Conservation (phyloP, 23 tunicate genomes). For the Trididemnum nubilum region DNA sequence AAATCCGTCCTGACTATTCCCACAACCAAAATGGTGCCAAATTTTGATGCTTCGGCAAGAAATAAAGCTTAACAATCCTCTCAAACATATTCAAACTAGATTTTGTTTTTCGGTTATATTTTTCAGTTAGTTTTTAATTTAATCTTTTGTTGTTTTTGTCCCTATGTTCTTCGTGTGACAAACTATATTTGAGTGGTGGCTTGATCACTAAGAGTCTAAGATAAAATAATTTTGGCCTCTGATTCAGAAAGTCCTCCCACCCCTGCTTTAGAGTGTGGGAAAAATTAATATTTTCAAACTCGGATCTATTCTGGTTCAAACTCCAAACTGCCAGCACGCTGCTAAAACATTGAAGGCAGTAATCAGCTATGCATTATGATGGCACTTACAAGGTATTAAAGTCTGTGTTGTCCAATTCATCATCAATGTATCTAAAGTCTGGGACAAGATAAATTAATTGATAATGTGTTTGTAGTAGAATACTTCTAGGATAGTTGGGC, state of each 20-base stretch:
- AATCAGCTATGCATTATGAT: no score
- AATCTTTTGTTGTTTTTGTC: neutral
- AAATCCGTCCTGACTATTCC: conserved; percentile 8
- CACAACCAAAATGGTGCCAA: conserved; percentile 8
- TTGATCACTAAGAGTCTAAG: neutral
- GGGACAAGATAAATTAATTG: no score
- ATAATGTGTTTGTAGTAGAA: no score
- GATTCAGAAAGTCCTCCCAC: neutral
- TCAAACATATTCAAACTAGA: neutral
- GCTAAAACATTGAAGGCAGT: no score
- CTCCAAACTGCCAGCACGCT: no score
- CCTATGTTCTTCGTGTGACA: neutral
- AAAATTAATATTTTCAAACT: no score
- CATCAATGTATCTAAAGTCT: no score
- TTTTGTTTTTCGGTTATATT: neutral
- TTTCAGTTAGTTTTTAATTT: neutral
- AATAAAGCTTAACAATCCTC: neutral
- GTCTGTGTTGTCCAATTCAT: no score
- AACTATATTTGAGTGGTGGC: neutral
- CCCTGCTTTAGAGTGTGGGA: no score
- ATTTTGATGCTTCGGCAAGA: neutral
- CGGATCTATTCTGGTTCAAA: no score
- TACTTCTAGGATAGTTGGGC: no score
- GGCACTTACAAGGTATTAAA: no score
- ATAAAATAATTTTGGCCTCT: neutral